phyloP scores from a whole-genome alignment of 1,140 invertebrate genomes.

The Drosophila ficusphila region DNA sequence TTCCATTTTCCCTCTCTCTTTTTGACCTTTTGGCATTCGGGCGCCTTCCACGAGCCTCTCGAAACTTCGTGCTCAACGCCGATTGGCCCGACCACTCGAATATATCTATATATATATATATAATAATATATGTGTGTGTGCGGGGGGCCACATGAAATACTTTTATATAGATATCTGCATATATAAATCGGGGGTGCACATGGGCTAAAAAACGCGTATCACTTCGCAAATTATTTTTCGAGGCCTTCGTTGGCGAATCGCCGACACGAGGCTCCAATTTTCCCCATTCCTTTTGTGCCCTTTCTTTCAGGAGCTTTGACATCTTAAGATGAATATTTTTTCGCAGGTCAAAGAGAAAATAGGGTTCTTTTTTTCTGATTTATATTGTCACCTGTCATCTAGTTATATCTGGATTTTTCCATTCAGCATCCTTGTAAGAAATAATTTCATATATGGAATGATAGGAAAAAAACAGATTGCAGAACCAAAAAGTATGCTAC shows the following conservation, averaged over 20 bases:
- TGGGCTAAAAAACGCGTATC: constrained; percentile 36
- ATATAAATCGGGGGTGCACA: constrained; percentile 39
- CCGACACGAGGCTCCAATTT: constrained; percentile 1
- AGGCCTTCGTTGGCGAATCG: constrained; percentile 26
- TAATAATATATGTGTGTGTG: constrained; percentile 15
- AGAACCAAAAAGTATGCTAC: not conserved
- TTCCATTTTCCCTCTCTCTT: constrained; percentile 71
- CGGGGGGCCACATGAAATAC: constrained; percentile 26
- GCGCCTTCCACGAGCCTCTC: constrained; percentile 43
- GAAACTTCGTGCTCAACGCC: constrained; percentile 70
- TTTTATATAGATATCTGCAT: constrained; percentile 63
- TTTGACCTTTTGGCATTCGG: constrained; percentile 63
- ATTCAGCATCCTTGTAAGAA: not conserved
- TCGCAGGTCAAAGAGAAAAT: not conserved
- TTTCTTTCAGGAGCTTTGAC: not conserved
- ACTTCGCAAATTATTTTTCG: constrained; percentile 21
- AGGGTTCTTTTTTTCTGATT: not conserved
- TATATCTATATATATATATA: constrained; percentile 58
- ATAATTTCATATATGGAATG: too few relatives aligned
- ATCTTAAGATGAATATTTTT: not conserved
- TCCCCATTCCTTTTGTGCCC: not conserved
- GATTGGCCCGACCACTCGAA: constrained; percentile 59
- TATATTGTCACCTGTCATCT: not conserved
- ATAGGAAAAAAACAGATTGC: too few relatives aligned
- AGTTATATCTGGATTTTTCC: too few relatives aligned